Evolutionary conservation across 2,888 invertebrate species (phyloP).

Genomic region (Pilophorus perplexus): DNA sequence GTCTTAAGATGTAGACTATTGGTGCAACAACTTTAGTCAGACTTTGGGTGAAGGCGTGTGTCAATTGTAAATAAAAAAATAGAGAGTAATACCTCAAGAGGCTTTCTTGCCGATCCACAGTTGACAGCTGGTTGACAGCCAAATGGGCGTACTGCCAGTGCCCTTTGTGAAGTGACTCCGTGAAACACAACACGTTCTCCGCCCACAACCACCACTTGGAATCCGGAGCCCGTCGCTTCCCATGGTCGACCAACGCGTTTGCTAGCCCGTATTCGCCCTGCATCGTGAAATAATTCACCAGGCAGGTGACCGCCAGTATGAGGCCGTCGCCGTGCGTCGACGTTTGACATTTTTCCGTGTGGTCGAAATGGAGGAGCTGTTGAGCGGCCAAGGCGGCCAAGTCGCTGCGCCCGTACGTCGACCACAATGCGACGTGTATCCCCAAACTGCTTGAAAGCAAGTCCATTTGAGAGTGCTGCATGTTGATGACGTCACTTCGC

Average conservation of each 20-base stretch:
- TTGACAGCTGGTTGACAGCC: constrained; percentile 55
- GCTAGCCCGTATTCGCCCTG: constrained; percentile 60
- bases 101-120: constrained; percentile 56
- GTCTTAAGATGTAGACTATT: no score
- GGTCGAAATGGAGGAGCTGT: constrained; percentile 71
- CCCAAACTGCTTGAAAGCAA: constrained; percentile 76
- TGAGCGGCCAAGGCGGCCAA: constrained; percentile 79
- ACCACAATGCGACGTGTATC: constrained; percentile 82
- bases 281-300: constrained; percentile 55
- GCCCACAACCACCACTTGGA: constrained; percentile 67
- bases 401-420: constrained; percentile 81
- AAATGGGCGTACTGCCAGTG: constrained; percentile 57
- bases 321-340: constrained; percentile 64
- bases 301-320: constrained; percentile 64
- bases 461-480: constrained; percentile 77
- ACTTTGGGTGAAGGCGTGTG: background rate
- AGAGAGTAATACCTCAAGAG: constrained; percentile 52
- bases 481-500: constrained; percentile 82
- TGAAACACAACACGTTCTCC: constrained; percentile 60
- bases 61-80: no score
- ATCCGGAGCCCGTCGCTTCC: constrained; percentile 59
- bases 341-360: constrained; percentile 59
- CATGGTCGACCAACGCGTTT: constrained; percentile 61
- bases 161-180: constrained; percentile 54
- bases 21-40: no score